Evolutionary conservation across 1,140 invertebrate genomes (phyloP).

Genomic region (Drosophila sproati): DNA sequence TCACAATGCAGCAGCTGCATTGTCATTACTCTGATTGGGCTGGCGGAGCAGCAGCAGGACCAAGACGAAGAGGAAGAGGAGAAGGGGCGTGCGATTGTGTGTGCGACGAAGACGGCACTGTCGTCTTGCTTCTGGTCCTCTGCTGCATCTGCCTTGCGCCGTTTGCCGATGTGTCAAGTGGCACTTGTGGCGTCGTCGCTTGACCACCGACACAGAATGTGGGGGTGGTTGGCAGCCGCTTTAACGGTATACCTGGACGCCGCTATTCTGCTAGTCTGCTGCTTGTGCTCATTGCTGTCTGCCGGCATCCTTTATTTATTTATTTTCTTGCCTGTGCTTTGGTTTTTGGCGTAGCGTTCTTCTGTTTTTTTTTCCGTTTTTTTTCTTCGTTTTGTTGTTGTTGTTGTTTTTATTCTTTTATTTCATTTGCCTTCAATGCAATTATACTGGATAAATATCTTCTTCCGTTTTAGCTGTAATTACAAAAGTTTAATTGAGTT

Average conservation of each 20-base stretch:
- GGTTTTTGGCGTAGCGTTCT: conserved; percentile 37
- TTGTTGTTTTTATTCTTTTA: conserved; percentile 54
- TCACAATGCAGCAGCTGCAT: conserved; percentile 3
- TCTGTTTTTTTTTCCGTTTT: conserved; percentile 8
- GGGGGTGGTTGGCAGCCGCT: not conserved
- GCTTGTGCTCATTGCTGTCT: conserved; percentile 21
- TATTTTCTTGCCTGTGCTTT: conserved; percentile 67
- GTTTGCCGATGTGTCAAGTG: conserved; percentile 39
- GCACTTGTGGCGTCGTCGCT: conserved; percentile 35
- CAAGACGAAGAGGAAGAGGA: too few species aligned
- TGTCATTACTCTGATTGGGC: not conserved
- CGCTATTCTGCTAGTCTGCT: conserved; percentile 27
- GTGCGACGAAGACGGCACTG: not conserved
- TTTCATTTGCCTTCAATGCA: conserved; percentile 84
- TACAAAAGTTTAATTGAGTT: conserved; percentile 85
- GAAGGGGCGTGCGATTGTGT: too few species aligned
- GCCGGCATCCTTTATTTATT: conserved; percentile 71
- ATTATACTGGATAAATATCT: conserved; percentile 85
- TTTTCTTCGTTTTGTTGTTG: conserved; percentile 1
- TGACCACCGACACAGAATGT: conserved; percentile 1
- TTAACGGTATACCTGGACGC: conserved; percentile 28
- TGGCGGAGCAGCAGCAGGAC: too few species aligned
- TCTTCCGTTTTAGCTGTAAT: conserved; percentile 84
- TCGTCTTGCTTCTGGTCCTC: not conserved
- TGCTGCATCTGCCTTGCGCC: not conserved